Evolutionary conservation across 2,888 invertebrate species (phyloP).

Genomic region (Nomada ferruginata): DNA sequence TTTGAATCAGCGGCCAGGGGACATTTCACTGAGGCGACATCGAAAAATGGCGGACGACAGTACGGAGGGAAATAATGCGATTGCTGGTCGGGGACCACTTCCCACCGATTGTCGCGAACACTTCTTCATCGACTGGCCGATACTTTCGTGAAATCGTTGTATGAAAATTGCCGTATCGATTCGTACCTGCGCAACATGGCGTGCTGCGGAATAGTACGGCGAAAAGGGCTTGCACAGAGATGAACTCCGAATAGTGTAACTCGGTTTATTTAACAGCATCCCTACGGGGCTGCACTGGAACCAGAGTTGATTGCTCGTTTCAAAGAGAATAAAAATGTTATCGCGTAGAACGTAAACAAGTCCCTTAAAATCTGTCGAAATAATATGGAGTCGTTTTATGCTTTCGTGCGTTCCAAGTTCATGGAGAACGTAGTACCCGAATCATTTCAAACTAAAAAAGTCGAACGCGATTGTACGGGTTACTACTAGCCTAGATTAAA

Average conservation of each 20-base stretch:
- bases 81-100: background rate
- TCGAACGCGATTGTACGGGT: too few relatives aligned
- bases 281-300: background rate
- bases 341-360: background rate
- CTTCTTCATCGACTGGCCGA: constrained; percentile 27
- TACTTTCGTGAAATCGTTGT: constrained; percentile 38
- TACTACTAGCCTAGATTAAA: too few relatives aligned
- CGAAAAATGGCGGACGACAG: background rate
- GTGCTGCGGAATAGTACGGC: constrained; percentile 13
- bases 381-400: background rate
- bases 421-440: background rate
- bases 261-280: constrained; percentile 40
- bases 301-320: constrained; percentile 4
- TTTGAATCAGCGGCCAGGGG: background rate
- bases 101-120: constrained; percentile 9
- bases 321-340: constrained; percentile 3
- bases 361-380: background rate
- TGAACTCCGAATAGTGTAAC: constrained; percentile 36
- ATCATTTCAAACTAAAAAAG: too few relatives aligned
- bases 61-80: constrained; percentile 16
- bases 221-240: constrained; percentile 52
- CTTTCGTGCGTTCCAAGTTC: background rate
- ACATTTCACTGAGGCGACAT: background rate
- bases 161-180: constrained; percentile 52
- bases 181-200: constrained; percentile 19